phyloP scores from a whole-genome alignment of 2,797 vertebrate species.

The Mormyrops boulengeri region DNA sequence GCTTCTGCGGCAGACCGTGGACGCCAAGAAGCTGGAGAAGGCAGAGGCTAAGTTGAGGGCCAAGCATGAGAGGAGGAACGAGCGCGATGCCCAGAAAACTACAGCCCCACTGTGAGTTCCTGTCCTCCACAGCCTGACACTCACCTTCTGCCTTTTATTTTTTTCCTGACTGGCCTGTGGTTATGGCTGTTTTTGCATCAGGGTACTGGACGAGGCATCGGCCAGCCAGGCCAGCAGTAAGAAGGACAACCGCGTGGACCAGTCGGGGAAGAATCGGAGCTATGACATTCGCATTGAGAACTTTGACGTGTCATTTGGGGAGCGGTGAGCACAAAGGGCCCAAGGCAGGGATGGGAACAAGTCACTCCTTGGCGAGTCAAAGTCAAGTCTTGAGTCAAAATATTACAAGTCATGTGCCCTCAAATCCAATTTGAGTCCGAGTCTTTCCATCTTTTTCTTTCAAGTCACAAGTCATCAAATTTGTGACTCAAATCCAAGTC shows the following conservation, averaged over 20 bases:
- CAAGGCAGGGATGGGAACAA: neutral
- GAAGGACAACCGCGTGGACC: slow-evolving; percentile 84
- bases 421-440: neutral
- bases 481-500: neutral
- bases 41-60: slow-evolving; percentile 89
- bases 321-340: slow-evolving; percentile 64
- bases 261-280: slow-evolving; percentile 89
- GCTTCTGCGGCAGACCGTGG: slow-evolving; percentile 64
- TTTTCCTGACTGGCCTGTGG: neutral
- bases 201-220: slow-evolving; percentile 90
- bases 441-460: neutral
- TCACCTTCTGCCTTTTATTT: neutral
- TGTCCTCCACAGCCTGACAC: neutral
- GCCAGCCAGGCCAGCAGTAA: slow-evolving; percentile 94
- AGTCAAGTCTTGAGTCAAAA: neutral
- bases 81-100: slow-evolving; percentile 73
- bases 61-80: slow-evolving; percentile 82
- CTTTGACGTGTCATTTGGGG: slow-evolving; percentile 93
- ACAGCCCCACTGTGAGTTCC: slow-evolving; percentile 67
- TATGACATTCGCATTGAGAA: slow-evolving; percentile 95
- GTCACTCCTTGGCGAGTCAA: neutral
- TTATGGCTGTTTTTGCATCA: slow-evolving; percentile 33
- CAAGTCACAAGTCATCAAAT: neutral
- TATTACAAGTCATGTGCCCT: neutral
- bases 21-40: slow-evolving; percentile 91